Evolutionary conservation across 2,888 invertebrate genomes (phyloP).

Genomic region (Escarpia spicata): DNA sequence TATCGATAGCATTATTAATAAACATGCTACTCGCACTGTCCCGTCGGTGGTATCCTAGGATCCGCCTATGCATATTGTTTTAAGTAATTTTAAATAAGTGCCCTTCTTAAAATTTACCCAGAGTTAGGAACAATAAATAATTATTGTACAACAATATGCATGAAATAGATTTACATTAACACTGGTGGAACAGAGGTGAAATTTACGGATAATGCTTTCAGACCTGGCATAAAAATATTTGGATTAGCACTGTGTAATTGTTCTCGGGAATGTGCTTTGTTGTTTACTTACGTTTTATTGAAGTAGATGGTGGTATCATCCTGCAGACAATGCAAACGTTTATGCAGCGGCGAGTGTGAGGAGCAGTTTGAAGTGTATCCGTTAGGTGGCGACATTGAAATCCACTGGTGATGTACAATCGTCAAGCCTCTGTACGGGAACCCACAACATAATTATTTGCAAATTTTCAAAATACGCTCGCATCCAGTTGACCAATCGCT

Average conservation of each 20-base stretch:
- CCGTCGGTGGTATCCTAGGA: too few relatives aligned
- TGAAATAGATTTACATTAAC: too few relatives aligned
- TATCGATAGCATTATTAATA: too few relatives aligned
- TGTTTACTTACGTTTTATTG: neutral
- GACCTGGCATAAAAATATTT: too few relatives aligned
- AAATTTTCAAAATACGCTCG: neutral
- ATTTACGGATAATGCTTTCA: too few relatives aligned
- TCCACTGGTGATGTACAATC: neutral
- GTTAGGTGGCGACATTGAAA: neutral
- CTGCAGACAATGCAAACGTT: neutral
- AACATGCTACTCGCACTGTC: too few relatives aligned
- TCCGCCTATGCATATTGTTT: too few relatives aligned
- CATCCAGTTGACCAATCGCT: neutral
- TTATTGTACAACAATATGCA: too few relatives aligned
- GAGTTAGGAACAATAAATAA: too few relatives aligned
- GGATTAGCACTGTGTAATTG: neutral
- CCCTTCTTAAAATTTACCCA: too few relatives aligned
- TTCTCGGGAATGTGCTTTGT: neutral
- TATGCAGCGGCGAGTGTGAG: neutral
- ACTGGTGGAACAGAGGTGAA: too few relatives aligned
- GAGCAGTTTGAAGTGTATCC: neutral
- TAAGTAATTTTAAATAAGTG: too few relatives aligned
- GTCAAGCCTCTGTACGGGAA: neutral
- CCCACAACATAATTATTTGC: neutral
- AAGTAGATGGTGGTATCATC: neutral